Conservation (phyloP, 1,140 invertebrate species). For the Ladona fulva region DNA sequence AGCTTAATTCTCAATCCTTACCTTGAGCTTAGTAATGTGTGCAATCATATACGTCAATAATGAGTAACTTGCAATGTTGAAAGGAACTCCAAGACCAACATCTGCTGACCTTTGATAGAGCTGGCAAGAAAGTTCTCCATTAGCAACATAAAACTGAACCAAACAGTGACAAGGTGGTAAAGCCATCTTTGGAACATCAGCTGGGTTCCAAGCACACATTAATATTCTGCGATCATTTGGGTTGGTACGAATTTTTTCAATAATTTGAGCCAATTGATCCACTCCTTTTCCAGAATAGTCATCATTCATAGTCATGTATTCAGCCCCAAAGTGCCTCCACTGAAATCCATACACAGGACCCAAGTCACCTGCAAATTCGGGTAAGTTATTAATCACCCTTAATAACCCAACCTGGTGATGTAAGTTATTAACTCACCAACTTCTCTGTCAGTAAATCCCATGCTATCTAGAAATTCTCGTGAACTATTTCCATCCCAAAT, state of each 20-base stretch:
- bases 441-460: conserved; percentile 75
- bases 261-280: conserved; percentile 68
- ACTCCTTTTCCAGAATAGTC: conserved; percentile 83
- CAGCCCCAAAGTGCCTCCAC: conserved; percentile 96
- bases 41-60: conserved; percentile 94
- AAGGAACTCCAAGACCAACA: conserved; percentile 96
- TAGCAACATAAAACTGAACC: conserved; percentile 87
- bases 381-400: background rate
- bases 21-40: conserved; percentile 79
- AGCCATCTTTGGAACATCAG: conserved; percentile 85
- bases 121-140: conserved; percentile 78
- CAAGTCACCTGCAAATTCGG: conserved; percentile 62
- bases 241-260: conserved; percentile 72
- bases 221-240: conserved; percentile 85
- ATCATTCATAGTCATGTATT: conserved; percentile 75
- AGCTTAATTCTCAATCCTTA: conserved; percentile 27
- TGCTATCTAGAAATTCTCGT: conserved; percentile 77
- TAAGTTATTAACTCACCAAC: conserved; percentile 50
- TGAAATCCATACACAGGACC: conserved; percentile 99
- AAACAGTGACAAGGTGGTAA: conserved; percentile 95
- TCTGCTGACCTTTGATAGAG: conserved; percentile 96
- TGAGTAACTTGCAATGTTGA: conserved; percentile 97
- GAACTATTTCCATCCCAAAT: conserved; percentile 99
- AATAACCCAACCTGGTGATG: background rate
- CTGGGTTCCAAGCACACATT: conserved; percentile 92